A percentile compares a stretch with the other conserved stretches of the same genome.
Conservation (phyloP, 2,888 invertebrate species). For the Noctua comes region DNA sequence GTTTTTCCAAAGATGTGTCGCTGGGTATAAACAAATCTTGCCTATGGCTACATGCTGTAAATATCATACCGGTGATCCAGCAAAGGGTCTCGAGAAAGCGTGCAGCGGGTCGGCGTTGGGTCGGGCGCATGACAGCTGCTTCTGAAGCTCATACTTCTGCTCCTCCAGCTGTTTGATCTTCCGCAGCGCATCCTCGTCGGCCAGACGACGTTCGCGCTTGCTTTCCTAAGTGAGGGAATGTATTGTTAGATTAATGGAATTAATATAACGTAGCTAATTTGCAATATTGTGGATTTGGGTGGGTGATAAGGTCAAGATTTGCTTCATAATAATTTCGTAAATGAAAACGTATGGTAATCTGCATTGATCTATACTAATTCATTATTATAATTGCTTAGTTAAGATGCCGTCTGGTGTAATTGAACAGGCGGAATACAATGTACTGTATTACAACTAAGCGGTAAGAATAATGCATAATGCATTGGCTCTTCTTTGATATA, state of each 20-base stretch:
- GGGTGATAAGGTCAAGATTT: background rate
- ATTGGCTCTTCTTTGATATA: too few species aligned
- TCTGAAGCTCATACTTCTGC: slow-evolving; percentile 97
- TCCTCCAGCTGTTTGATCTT: slow-evolving; percentile 99
- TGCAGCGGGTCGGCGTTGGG: slow-evolving; percentile 86
- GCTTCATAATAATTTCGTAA: background rate
- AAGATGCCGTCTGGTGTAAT: too few species aligned
- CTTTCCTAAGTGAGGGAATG: slow-evolving; percentile 91
- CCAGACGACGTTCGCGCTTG: slow-evolving; percentile 97
- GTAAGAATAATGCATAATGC: too few species aligned
- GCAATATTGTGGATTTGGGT: background rate
- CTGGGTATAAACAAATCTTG: background rate
- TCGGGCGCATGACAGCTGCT: slow-evolving; percentile 94
- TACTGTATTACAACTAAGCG: too few species aligned
- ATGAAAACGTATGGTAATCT: background rate
- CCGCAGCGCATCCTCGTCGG: slow-evolving; percentile 98
- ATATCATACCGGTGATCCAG: slow-evolving; percentile 91
- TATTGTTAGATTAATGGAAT: background rate
- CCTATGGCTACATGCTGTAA: slow-evolving; percentile 14
- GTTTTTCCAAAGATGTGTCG: background rate
- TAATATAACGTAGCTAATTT: background rate
- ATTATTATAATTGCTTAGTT: background rate
- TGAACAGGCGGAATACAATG: too few species aligned
- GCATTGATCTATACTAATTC: background rate
- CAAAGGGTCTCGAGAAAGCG: slow-evolving; percentile 92